Conservation (phyloP, 1,140 invertebrate genomes). For the Amyelois transitella region DNA sequence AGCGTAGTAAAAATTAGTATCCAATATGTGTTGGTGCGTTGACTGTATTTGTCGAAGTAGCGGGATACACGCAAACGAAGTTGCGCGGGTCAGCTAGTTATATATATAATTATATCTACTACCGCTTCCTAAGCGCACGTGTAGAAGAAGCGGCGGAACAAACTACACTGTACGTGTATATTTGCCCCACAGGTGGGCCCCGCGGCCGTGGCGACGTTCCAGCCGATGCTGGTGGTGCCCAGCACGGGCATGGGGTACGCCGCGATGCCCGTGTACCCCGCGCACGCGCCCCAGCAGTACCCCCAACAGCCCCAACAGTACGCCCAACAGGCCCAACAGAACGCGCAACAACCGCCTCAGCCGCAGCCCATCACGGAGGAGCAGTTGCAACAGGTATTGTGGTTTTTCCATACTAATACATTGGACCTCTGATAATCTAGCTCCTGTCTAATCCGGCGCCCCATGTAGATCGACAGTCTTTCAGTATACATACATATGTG, state of each 20-base stretch:
- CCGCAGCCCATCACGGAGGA: background rate
- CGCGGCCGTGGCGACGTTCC: conserved; percentile 47
- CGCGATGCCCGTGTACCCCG: conserved; percentile 73
- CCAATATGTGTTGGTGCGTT: no score
- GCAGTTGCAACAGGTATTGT: background rate
- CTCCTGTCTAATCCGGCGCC: no score
- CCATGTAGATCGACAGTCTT: no score
- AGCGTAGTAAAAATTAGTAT: no score
- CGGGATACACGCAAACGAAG: no score
- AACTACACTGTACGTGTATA: background rate
- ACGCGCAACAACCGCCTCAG: conserved; percentile 75
- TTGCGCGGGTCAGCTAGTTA: no score
- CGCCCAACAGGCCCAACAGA: conserved; percentile 40
- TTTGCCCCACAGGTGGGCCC: conserved; percentile 47
- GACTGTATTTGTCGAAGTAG: no score
- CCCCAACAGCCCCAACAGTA: conserved; percentile 26
- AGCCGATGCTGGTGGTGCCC: conserved; percentile 80
- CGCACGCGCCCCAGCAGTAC: conserved; percentile 23
- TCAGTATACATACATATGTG: no score
- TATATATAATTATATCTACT: no score
- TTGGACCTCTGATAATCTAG: no score
- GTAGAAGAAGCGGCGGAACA: no score
- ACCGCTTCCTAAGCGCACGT: no score
- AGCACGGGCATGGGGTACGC: conserved; percentile 67
- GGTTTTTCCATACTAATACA: background rate